Evolutionary conservation across 2,888 invertebrate genomes (phyloP), one percentile per base, ranked within the genome.

Genomic region (Halictus quadricinctus): DNA sequence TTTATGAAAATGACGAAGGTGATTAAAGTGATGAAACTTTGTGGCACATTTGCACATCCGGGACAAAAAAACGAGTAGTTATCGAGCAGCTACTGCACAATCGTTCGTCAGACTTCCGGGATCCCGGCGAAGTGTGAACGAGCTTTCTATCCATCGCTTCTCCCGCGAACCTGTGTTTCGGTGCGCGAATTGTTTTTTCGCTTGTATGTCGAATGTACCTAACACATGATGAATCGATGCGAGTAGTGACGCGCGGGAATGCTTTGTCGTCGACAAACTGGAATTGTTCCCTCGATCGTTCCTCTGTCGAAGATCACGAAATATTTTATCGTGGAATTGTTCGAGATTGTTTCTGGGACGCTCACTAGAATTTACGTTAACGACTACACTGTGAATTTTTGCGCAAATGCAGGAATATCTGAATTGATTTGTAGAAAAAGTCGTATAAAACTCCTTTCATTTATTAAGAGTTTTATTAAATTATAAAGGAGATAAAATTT

Each of bases 201-300:
- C 46, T 70, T 54, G 76, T 77, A 48, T 48, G 79, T 54, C 18
- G 54, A 66, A 72, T 64, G 72, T 72, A 36, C 36, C 36, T 36
- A 72, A 54, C 25, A 21, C 69, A 21, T 43, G 83, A 70, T 46
- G 76, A 80, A 80, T 85, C 83, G 85, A 83, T 81, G 70, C 70
- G 80, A 72, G 54, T 76, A n/a, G 76, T 79, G 81, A 81, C 50
- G 81, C 78, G 58, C 76, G 58, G 60, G 58, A 76, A 79, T 82
- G 79, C 79, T 60, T 76, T 25, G 79, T 58, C 29, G 64, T 72
- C 66, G 72, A 76, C 48, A 73, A 36, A 29, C 54, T 21, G 43
- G 69, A 72, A 79, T 46, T 43, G 72, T 76, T 82, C 60, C 43
- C n/a, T 48, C 29, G 29, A 25, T 69, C 48, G 13, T 8, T 60